Evolutionary conservation across 2,888 invertebrate species (phyloP), one percentile per base, ranked within the genome.

Genomic region (Diploptera punctata): DNA sequence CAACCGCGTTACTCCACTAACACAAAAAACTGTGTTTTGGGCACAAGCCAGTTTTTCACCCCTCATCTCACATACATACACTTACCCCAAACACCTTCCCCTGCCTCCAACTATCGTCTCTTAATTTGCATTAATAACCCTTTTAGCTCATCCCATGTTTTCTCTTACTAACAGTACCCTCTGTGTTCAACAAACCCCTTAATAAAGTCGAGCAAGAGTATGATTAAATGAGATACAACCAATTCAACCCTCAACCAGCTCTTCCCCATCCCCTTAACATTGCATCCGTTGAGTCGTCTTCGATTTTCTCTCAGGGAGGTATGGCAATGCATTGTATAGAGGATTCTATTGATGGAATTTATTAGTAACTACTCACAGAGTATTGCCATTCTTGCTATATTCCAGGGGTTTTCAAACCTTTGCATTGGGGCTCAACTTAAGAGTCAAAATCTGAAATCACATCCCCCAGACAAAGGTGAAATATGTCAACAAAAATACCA

Each of bases 61-160:
- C 44, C 29, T 21, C 47, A 13, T 31, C 38, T n/a, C 57, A 60
- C 29, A 47, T 47, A 47, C 52, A 52, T 18, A 16, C 31, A 57
- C 57, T 57, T 57, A n/a, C 31, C 57, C 57, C 31, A 57, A n/a
- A 31, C 57, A 57, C 57, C 57, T 57, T 57, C 31, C 57, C 10
- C 13, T 29, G 29, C 57, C 57, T 26, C 18, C 7, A 47, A 47
- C 60, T 16, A 60, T 31, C 2, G 60, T 31, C 29, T 29, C 65
- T 65, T 65, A 65, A 65, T 65, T 65, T 65, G 65, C 65, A 65
- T 65, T 65, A 65, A 65, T 65, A 65, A 65, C 47, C 65, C 62
- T 21, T 65, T 65, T 26, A 44, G 24, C 47, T 2, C 44, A 5
- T 43, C 10, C 24, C 21, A 19, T 13, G 16, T 31, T 62, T 43